Conservation (phyloP, 2,888 invertebrate genomes). For the Seladonia tumulorum region DNA sequence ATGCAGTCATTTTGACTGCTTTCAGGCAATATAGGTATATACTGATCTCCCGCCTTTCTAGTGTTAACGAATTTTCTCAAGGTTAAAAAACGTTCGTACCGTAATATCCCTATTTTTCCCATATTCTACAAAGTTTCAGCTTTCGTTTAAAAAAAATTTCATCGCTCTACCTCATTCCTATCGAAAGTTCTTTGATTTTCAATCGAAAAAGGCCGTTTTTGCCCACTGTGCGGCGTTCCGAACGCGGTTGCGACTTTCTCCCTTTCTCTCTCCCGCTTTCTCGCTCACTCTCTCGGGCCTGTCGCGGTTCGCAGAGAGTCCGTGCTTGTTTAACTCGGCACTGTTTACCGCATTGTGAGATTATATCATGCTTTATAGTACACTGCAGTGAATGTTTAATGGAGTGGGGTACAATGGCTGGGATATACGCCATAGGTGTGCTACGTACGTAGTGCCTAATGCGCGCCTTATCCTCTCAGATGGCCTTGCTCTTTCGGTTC, state of each 20-base stretch:
- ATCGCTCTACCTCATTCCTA: too few species aligned
- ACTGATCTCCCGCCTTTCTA: too few species aligned
- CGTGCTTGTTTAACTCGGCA: conserved; percentile 78
- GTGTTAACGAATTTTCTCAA: too few species aligned
- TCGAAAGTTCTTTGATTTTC: too few species aligned
- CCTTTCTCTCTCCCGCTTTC: background rate
- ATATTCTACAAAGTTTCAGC: too few species aligned
- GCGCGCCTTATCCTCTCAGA: conserved; percentile 30
- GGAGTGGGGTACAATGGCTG: conserved; percentile 80
- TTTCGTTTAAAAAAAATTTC: too few species aligned
- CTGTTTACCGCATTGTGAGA: conserved; percentile 82
- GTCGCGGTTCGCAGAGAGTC: conserved; percentile 31
- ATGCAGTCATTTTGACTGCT: too few species aligned
- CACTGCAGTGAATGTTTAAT: conserved; percentile 82
- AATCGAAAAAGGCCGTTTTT: too few species aligned
- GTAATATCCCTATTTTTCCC: too few species aligned
- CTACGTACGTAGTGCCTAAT: conserved; percentile 49
- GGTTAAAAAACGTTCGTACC: too few species aligned
- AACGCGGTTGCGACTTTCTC: conserved; percentile 25
- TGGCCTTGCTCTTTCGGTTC: background rate
- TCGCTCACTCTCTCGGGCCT: conserved; percentile 25
- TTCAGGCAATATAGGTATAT: too few species aligned
- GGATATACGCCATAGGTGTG: conserved; percentile 58
- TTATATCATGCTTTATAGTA: conserved; percentile 81
- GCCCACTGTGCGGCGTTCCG: too few species aligned